These are phyloP conservation scores for Nannobrachium achirus DNA, from an alignment of 2,113 vertebrate genomes.

Conservation along the genomic window DNA sequence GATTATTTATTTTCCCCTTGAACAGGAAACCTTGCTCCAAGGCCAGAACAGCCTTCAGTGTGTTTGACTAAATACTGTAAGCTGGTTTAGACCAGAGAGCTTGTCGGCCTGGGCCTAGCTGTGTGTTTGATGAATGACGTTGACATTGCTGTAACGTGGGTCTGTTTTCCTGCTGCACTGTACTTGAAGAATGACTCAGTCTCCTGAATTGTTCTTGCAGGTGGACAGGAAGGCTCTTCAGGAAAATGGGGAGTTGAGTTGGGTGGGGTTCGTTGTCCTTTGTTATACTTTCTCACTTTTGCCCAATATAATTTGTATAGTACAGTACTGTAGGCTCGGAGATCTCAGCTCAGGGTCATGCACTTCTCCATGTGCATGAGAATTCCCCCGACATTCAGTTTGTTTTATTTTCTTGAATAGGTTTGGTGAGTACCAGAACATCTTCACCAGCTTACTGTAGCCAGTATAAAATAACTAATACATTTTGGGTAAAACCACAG, in stretches of 20 bases:
- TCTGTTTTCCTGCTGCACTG: conserved; percentile 58
- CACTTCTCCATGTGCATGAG: neutral
- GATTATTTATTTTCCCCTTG: neutral
- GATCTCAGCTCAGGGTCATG: neutral
- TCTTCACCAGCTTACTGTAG: neutral
- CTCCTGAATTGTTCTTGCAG: conserved; percentile 76
- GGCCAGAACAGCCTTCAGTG: neutral
- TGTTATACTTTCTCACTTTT: conserved; percentile 49
- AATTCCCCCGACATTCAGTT: neutral
- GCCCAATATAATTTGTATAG: conserved; percentile 13
- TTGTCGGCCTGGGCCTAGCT: conserved; percentile 16
- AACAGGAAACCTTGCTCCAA: neutral
- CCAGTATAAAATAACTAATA: neutral
- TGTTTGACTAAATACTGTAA: conserved; percentile 26
- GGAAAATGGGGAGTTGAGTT: conserved; percentile 61
- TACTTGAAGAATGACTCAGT: conserved; percentile 61
- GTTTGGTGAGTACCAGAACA: too few species aligned
- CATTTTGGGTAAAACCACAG: neutral
- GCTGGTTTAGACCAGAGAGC: conserved; percentile 3
- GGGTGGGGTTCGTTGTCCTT: conserved; percentile 58
- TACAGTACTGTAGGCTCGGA: neutral
- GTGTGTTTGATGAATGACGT: conserved; percentile 50
- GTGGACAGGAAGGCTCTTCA: conserved; percentile 78
- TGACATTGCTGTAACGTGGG: conserved; percentile 57
- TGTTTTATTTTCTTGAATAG: too few species aligned